A percentile compares a stretch with the other conserved stretches of the same genome.
phyloP scores from a whole-genome alignment of 1,140 invertebrate genomes.

The Drosophila arizonae region DNA sequence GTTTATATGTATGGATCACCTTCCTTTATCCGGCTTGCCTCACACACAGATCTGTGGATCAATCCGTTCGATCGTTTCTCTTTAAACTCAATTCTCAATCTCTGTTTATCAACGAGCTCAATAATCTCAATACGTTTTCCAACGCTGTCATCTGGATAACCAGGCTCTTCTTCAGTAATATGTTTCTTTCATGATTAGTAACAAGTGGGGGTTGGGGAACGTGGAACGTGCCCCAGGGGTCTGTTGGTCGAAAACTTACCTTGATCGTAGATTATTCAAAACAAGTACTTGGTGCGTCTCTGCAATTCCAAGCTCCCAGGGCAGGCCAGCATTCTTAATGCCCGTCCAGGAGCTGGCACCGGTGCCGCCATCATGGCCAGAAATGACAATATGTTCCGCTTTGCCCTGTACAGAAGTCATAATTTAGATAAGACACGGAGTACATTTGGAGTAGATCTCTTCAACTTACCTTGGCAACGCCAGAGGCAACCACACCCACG shows the following conservation, averaged over 20 bases:
- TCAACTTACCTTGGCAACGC: conserved; percentile 94
- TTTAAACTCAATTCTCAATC: conserved; percentile 15
- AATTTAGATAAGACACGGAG: not conserved
- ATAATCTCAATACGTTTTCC: conserved; percentile 60
- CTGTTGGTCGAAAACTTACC: conserved; percentile 81
- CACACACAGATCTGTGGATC: conserved; percentile 16
- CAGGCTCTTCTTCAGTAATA: conserved; percentile 75
- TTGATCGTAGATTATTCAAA: conserved; percentile 96
- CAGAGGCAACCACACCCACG: conserved; percentile 98
- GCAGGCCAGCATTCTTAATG: conserved; percentile 96
- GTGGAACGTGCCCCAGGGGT: conserved; percentile 26
- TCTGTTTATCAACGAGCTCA: conserved; percentile 16
- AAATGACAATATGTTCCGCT: conserved; percentile 99
- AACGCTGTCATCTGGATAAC: conserved; percentile 80
- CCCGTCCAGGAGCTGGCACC: conserved; percentile 99
- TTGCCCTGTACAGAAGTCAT: conserved; percentile 88
- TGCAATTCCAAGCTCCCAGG: conserved; percentile 98
- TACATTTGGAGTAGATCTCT: not conserved
- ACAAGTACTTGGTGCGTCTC: conserved; percentile 99
- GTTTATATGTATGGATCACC: conserved; percentile 5
- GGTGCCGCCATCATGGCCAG: conserved; percentile 99
- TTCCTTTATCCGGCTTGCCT: conserved; percentile 18
- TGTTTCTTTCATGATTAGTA: conserved; percentile 80
- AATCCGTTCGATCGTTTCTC: conserved; percentile 5
- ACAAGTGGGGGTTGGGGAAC: conserved; percentile 56